phyloP scores from a whole-genome alignment of 2,113 vertebrate genomes.

The Rynchops niger region DNA sequence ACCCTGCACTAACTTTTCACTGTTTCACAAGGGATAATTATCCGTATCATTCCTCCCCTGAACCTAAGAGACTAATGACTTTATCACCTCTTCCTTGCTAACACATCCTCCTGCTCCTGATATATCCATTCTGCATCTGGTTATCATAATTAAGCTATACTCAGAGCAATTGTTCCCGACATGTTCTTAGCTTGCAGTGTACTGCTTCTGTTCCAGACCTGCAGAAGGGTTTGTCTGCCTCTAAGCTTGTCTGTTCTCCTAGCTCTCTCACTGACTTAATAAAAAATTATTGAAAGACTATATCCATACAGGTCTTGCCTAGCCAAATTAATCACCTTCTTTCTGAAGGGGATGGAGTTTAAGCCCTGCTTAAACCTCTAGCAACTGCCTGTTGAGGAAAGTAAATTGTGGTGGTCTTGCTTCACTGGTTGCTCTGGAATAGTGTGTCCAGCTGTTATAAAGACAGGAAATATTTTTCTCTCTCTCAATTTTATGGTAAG shows the following conservation, averaged over 20 bases:
- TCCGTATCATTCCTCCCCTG: not conserved
- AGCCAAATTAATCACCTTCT: not conserved
- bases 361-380: not conserved
- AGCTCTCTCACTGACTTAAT: not conserved
- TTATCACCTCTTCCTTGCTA: not conserved
- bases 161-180: not conserved
- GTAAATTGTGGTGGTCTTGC: not conserved
- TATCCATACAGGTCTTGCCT: not conserved
- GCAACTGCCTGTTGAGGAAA: not conserved
- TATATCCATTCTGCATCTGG: not conserved
- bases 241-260: not conserved
- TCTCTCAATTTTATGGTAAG: not conserved
- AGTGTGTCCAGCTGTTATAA: not conserved
- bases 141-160: not conserved
- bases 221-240: not conserved
- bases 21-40: not conserved
- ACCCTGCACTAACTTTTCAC: not conserved
- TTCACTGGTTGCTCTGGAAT: not conserved
- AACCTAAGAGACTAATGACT: not conserved
- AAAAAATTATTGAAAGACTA: not conserved
- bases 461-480: not conserved
- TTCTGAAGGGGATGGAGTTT: not conserved
- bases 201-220: not conserved
- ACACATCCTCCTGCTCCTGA: not conserved
- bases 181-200: not conserved